Base-by-base conservation (phyloP, 2,888 invertebrate genomes). In the Lordiphosa andalusiaca region DNA sequence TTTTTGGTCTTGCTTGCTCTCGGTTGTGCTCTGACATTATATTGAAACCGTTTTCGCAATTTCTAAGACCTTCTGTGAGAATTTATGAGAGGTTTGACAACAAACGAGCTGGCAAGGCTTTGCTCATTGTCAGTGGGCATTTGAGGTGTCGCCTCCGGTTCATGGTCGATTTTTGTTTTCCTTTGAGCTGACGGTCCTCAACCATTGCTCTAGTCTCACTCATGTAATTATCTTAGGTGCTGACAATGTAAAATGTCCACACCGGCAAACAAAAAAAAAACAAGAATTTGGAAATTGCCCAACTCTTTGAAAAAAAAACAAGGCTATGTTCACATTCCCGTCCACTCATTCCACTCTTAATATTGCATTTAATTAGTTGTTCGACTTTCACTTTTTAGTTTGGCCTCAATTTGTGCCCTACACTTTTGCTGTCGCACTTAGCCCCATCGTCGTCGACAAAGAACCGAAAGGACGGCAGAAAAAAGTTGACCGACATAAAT, bases 401-500 rank as follows among this genome's bases (percentile, higher is more conserved):
- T 74, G 62, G 62, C 67, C 74, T 48, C 53, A 53, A 59, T 73
- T 61, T 37, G 10, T 33, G 40, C 36, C 35, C 19, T 53, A 48
- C 53, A 38, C 42, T 40, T 49, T 47, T 53, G 44, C 46, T 37
- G 41, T 23, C 42, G 44, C 16, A 35, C 46, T 19, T 21, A 9
- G 46, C 21, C 44, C 21, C 44, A 38, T 23, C 16, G 19, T 50
- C 30, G n/a, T 19, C n/a, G 30, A 25, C 23, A 25, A 16, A 19
- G 16, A 30, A 16, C 16, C n/a, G 7, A n/a, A 12, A 38, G 13
- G 16, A 38, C n/a, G 56, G 12, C 48, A 54, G 30, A 42, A 52
- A 46, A 61, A 70, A 75, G 67, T 67, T 73, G 67, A 73, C 75
- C 73, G 75, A 75, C 70, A 73, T 73, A 73, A 73, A 75, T 73